A percentile compares a stretch with the other conserved stretches of the same genome.
Conservation (phyloP, 2,888 invertebrate genomes). For the Archips crataeganus region DNA sequence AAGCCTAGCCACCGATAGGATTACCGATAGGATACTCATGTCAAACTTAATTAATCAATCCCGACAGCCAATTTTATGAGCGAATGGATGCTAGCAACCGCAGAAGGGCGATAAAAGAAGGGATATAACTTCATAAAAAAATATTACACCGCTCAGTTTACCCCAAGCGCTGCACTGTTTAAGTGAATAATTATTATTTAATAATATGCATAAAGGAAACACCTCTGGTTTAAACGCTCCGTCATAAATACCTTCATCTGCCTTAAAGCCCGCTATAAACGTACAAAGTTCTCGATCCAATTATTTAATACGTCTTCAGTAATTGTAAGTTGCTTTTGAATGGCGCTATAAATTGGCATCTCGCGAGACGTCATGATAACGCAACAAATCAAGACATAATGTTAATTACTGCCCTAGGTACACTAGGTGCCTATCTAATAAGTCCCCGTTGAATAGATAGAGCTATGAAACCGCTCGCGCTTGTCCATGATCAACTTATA, state of each 20-base stretch:
- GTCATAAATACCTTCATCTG: constrained; percentile 32
- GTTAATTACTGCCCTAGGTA: constrained; percentile 64
- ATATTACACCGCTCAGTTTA: constrained; percentile 29
- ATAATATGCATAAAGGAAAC: constrained; percentile 41
- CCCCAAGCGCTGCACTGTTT: constrained; percentile 29
- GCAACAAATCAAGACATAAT: constrained; percentile 72
- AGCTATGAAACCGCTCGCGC: constrained; percentile 50
- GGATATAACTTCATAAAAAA: constrained; percentile 34
- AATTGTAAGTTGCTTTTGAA: constrained; percentile 53
- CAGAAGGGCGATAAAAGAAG: constrained; percentile 18
- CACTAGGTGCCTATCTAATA: constrained; percentile 44
- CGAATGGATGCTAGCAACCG: not conserved
- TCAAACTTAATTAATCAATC: not conserved
- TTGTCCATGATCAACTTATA: constrained; percentile 50
- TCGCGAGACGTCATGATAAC: constrained; percentile 66
- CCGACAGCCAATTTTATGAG: constrained; percentile 7
- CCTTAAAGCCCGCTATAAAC: constrained; percentile 39
- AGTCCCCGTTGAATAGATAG: constrained; percentile 47
- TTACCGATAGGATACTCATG: not conserved
- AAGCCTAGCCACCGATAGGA: not conserved
- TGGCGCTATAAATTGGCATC: constrained; percentile 65
- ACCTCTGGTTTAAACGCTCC: constrained; percentile 35
- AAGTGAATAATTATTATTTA: constrained; percentile 42
- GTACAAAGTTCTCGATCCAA: constrained; percentile 41
- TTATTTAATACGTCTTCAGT: constrained; percentile 43